phyloP scores from a whole-genome alignment of 1,140 invertebrate species.

The Heliconius congener region DNA sequence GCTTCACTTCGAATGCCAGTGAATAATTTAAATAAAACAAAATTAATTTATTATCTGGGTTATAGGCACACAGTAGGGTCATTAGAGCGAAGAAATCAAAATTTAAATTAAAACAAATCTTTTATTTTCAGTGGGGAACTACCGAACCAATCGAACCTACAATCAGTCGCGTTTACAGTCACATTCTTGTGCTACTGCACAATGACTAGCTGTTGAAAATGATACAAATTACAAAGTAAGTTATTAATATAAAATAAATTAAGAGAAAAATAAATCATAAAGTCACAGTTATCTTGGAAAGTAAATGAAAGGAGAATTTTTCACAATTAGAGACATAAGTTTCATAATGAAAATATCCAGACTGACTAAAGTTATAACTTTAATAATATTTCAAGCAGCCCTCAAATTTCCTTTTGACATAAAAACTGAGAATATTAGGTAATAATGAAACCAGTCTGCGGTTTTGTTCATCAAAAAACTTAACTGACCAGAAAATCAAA shows the following conservation, averaged over 20 bases:
- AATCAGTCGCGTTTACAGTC: too few relatives aligned
- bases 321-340: constrained; percentile 22
- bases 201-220: too few relatives aligned
- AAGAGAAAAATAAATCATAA: not conserved
- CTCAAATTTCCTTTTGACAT: not conserved
- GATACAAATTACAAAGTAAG: too few relatives aligned
- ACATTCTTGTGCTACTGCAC: too few relatives aligned
- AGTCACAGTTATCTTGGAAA: not conserved
- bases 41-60: too few relatives aligned
- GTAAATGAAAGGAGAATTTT: constrained; percentile 17
- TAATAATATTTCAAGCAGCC: constrained; percentile 16
- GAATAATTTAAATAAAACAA: too few relatives aligned
- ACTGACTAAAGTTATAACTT: constrained; percentile 23
- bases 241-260: not conserved
- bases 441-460: not conserved
- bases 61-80: too few relatives aligned
- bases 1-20: too few relatives aligned
- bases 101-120: too few relatives aligned
- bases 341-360: constrained; percentile 23
- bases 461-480: not conserved
- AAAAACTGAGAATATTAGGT: constrained; percentile 8
- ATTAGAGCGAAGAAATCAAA: too few relatives aligned
- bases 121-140: too few relatives aligned
- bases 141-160: too few relatives aligned
- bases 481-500: not conserved